Evolutionary conservation across 2,888 invertebrate genomes (phyloP).

Genomic region (Aspidiotus destructor): DNA sequence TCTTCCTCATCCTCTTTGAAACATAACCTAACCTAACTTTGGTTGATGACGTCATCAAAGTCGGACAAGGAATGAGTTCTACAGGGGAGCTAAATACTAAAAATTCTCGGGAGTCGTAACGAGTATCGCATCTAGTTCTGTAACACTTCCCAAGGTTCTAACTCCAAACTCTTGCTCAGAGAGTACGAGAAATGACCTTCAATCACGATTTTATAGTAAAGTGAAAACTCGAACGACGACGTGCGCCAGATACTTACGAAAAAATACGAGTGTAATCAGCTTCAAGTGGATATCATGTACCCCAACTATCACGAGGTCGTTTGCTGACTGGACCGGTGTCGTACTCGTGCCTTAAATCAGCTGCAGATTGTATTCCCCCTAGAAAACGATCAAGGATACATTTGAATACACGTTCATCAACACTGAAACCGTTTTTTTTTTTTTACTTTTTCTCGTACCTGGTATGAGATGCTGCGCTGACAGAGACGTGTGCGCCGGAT

Average conservation of each 20-base stretch:
- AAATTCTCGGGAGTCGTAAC: no score
- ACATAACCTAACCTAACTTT: no score
- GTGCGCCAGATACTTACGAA: not conserved
- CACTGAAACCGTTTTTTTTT: not conserved
- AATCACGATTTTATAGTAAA: not conserved
- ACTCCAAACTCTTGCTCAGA: no score
- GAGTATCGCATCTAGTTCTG: no score
- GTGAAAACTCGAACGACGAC: not conserved
- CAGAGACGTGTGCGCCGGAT: conserved; percentile 32
- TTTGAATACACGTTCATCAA: not conserved
- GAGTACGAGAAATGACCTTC: not conserved
- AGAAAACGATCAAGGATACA: not conserved
- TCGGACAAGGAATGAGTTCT: no score
- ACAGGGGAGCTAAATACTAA: no score
- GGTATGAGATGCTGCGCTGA: conserved; percentile 34
- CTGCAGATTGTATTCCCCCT: conserved; percentile 35
- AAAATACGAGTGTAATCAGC: not conserved
- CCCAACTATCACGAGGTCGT: conserved; percentile 80
- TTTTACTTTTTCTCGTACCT: conserved; percentile 23
- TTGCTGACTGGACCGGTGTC: conserved; percentile 62
- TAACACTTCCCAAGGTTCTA: no score
- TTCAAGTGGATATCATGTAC: conserved; percentile 7
- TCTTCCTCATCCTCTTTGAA: no score
- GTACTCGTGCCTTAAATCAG: conserved; percentile 52
- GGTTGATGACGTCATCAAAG: no score